phyloP scores from a whole-genome alignment of 2,888 invertebrate species.

The Orchestes rusci region DNA sequence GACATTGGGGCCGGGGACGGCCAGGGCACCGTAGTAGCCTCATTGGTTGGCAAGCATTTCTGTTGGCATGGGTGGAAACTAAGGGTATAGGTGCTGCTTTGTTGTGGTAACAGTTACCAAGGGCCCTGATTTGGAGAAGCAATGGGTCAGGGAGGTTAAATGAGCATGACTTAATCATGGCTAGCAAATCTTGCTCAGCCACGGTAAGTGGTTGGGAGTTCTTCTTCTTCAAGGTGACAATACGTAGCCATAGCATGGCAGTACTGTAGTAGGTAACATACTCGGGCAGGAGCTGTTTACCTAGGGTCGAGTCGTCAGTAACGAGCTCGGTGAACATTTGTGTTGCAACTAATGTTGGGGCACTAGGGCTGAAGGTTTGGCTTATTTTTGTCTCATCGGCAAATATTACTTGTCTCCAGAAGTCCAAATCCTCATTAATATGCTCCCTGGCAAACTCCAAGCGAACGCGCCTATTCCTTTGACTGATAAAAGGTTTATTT shows the following conservation, averaged over 20 bases:
- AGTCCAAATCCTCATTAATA: too few species aligned
- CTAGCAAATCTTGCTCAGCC: conserved; percentile 8
- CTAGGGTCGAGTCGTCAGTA: conserved; percentile 5
- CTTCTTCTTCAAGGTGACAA: conserved; percentile 14
- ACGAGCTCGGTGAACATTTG: conserved; percentile 9
- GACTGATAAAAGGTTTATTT: too few species aligned
- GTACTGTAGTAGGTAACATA: conserved; percentile 17
- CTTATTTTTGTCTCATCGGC: too few species aligned
- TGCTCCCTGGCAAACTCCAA: too few species aligned
- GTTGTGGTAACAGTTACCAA: conserved; percentile 3
- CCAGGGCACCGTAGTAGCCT: conserved; percentile 2
- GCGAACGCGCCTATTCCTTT: too few species aligned
- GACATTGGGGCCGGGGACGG: neutral
- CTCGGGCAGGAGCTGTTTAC: conserved; percentile 13
- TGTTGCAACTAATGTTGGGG: neutral
- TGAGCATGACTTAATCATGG: too few species aligned
- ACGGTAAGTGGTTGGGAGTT: conserved; percentile 17
- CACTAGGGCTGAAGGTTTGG: conserved; percentile 3
- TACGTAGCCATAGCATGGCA: conserved; percentile 17
- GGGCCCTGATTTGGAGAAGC: conserved; percentile 2
- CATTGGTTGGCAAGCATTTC: neutral
- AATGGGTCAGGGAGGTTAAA: conserved; percentile 10
- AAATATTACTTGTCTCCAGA: too few species aligned
- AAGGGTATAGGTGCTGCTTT: conserved; percentile 3
- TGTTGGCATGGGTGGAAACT: conserved; percentile 2